Conservation (phyloP, 1,140 invertebrate genomes). For the Drosophila nigromelanica region DNA sequence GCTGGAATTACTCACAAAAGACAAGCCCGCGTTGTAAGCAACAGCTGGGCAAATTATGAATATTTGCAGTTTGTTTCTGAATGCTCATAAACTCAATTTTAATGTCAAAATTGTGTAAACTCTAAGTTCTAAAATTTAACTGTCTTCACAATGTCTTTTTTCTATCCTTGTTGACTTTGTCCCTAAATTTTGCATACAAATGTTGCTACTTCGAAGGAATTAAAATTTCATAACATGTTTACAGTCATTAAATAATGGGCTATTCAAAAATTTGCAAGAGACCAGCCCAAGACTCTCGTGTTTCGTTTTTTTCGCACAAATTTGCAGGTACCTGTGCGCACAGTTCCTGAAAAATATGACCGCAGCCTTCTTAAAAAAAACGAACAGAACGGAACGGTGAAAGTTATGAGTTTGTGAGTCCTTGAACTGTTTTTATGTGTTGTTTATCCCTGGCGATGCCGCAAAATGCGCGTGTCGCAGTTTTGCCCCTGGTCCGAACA, state of each 20-base stretch:
- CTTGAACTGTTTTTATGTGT: conserved; percentile 77
- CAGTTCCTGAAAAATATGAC: conserved; percentile 53
- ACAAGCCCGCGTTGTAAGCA: neutral
- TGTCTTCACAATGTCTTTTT: too few relatives aligned
- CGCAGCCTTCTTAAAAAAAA: conserved; percentile 54
- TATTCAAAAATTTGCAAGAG: conserved; percentile 8
- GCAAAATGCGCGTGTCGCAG: conserved; percentile 67
- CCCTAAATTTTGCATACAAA: too few relatives aligned
- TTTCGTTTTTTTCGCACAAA: conserved; percentile 20
- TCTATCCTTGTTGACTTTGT: neutral
- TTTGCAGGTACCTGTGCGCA: conserved; percentile 47
- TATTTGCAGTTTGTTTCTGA: neutral
- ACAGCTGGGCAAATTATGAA: neutral
- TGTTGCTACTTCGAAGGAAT: neutral
- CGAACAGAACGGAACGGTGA: conserved; percentile 42
- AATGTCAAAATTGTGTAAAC: too few relatives aligned
- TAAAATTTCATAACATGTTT: conserved; percentile 11
- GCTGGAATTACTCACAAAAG: conserved; percentile 8
- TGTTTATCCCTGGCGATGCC: conserved; percentile 50
- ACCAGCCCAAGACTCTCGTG: neutral
- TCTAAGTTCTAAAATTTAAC: too few relatives aligned
- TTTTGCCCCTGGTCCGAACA: conserved; percentile 28
- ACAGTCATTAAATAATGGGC: conserved; percentile 19
- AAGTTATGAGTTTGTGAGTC: conserved; percentile 64
- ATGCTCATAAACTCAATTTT: neutral